phyloP scores from a whole-genome alignment of 2,797 vertebrate genomes.

The Pangasius mekongensis region DNA sequence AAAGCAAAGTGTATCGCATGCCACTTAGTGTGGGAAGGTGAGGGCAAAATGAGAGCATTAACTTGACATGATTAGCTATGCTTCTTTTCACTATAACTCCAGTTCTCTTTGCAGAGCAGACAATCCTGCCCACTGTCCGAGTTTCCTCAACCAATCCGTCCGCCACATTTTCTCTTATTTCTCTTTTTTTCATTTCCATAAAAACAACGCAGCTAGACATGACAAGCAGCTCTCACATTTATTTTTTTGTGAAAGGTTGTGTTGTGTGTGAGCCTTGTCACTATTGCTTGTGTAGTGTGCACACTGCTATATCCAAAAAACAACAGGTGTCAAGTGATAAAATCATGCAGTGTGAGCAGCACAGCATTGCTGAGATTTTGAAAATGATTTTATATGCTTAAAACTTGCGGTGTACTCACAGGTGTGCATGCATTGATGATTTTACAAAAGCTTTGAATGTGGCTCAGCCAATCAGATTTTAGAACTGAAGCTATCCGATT shows the following conservation, averaged over 20 bases:
- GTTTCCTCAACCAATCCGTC: not conserved
- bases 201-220: not conserved
- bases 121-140: not conserved
- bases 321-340: not conserved
- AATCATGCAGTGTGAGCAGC: not conserved
- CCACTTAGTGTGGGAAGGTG: not conserved
- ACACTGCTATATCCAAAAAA: not conserved
- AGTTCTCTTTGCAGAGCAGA: not conserved
- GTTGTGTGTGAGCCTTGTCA: not conserved
- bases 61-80: not conserved
- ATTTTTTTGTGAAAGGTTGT: not conserved
- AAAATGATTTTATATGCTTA: not conserved
- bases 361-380: conserved; percentile 5
- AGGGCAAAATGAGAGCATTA: not conserved
- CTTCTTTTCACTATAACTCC: not conserved
- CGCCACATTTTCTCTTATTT: not conserved
- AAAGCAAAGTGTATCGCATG: not conserved
- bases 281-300: not conserved
- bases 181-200: not conserved
- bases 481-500: too few species aligned
- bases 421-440: too few species aligned
- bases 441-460: too few species aligned
- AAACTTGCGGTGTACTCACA: too few species aligned
- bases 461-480: too few species aligned
- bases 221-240: not conserved